phyloP scores from a whole-genome alignment of 2,113 vertebrate genomes.

The Notothenia coriiceps region DNA sequence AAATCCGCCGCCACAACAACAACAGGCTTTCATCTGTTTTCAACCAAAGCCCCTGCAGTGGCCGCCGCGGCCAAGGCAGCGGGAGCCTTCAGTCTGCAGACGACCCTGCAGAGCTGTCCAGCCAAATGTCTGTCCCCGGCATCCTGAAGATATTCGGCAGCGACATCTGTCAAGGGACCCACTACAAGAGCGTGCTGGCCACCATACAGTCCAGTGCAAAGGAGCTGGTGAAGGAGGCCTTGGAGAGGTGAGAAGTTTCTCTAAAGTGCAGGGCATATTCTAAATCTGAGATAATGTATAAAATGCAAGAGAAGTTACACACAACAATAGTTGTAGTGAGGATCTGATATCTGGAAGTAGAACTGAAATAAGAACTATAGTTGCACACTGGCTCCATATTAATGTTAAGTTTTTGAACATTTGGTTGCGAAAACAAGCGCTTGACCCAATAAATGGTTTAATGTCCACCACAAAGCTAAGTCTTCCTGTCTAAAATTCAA shows the following conservation, averaged over 20 bases:
- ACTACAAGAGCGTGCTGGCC: slow-evolving; percentile 87
- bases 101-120: slow-evolving; percentile 81
- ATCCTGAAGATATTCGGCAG: slow-evolving; percentile 87
- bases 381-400: too few species aligned
- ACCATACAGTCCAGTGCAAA: slow-evolving; percentile 82
- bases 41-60: slow-evolving; percentile 73
- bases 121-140: slow-evolving; percentile 82
- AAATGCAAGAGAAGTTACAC: too few species aligned
- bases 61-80: slow-evolving; percentile 3
- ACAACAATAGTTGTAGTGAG: too few species aligned
- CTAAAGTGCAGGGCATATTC: too few species aligned
- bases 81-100: slow-evolving; percentile 53
- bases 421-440: too few species aligned
- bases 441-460: not conserved
- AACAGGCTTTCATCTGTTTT: slow-evolving; percentile 83
- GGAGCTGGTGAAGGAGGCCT: slow-evolving; percentile 85
- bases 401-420: too few species aligned
- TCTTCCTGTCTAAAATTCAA: not conserved
- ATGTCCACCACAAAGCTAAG: not conserved
- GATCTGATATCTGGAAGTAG: too few species aligned
- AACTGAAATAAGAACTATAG: too few species aligned
- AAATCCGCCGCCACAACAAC: slow-evolving; percentile 86
- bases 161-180: slow-evolving; percentile 84
- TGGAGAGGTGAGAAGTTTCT: slow-evolving; percentile 81
- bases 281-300: too few species aligned